These are phyloP conservation scores for Selene dorsalis DNA, from an alignment of 2,797 vertebrate genomes.

Conservation along the genomic window DNA sequence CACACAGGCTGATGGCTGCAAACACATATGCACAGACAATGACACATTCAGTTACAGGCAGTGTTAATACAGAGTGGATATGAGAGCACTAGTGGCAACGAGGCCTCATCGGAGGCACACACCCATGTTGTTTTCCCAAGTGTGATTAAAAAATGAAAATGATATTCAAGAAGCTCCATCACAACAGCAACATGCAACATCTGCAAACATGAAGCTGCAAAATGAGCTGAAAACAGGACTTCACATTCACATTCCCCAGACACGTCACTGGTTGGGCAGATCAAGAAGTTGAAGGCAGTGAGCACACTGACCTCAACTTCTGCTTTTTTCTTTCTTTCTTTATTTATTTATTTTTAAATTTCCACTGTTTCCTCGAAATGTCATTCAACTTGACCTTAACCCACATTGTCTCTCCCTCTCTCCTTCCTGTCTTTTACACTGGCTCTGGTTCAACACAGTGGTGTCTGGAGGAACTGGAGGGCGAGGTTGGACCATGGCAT, in stretches of 20 bases:
- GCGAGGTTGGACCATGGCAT: not conserved
- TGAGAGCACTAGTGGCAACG: slow-evolving; percentile 27
- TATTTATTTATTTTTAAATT: no score
- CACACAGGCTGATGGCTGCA: slow-evolving; percentile 11
- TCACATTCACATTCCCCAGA: slow-evolving; percentile 10
- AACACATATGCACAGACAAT: not conserved
- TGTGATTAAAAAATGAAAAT: not conserved
- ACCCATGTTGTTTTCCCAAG: slow-evolving; percentile 13
- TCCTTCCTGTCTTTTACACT: not conserved
- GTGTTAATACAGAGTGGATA: slow-evolving; percentile 2
- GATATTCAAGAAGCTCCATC: not conserved
- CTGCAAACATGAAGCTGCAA: not conserved
- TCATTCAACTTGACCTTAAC: not conserved
- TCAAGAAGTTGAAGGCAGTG: no score
- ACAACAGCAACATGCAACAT: not conserved
- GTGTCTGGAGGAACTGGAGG: slow-evolving; percentile 19
- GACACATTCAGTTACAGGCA: not conserved
- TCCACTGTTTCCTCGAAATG: not conserved
- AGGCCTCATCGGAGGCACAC: slow-evolving; percentile 17
- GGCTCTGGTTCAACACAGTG: slow-evolving; percentile 1
- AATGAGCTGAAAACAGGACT: not conserved
- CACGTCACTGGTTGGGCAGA: not conserved
- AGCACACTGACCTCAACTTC: slow-evolving; percentile 24
- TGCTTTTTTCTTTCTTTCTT: not conserved
- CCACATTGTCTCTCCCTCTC: not conserved